Base-by-base conservation (phyloP, 2,888 invertebrate genomes). In the Drosophila monieri region DNA sequence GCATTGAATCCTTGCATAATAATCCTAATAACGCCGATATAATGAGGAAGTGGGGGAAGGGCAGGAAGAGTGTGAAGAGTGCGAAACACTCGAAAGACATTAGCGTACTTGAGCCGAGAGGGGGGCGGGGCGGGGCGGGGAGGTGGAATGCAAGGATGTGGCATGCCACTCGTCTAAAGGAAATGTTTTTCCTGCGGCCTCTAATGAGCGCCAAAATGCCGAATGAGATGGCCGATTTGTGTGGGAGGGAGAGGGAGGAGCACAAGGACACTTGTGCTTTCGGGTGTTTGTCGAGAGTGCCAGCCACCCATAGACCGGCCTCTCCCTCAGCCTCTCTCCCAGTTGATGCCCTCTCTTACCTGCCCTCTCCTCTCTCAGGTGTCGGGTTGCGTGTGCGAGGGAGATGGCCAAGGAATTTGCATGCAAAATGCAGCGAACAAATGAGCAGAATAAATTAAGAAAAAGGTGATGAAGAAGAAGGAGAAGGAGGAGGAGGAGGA, bases 31-130 rank as follows among this genome's bases (percentile, higher is more conserved):
- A 32, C n/a, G 76, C 71, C 69, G 53, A 67, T 69, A 84, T 80
- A 84, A 80, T 78, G 61, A 64, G 37, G 64, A 62, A 70, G 6
- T 47, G 59, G 23, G 9, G 57, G 64, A 49, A 2, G 54, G 66
- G 32, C 6, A 55, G 61, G 32, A 2, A 14, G 73, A 44, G 6
- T 49, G 61, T 74, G 73, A 73, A 74, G 88, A 88, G 84, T 78
- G 87, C 86, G 88, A 85, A 88, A 65, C 89, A 85, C 89, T 89
- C 77, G 77, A 88, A 88, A 84, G 80, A 84, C 90, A 89, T 89
- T 90, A 90, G 88, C 88, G 81, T 85, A 89, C 89, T 89, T 88
- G 78, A 88, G 72, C 54, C 54, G 18, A 12, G 47, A 43, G 35
- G 21, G 4, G 27, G 44, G n/a, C n/a, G 35, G n/a, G 35, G 6